These are phyloP conservation scores for Cavia porcellus DNA, from an alignment of 2,113 vertebrate species.

Conservation along the genomic window DNA sequence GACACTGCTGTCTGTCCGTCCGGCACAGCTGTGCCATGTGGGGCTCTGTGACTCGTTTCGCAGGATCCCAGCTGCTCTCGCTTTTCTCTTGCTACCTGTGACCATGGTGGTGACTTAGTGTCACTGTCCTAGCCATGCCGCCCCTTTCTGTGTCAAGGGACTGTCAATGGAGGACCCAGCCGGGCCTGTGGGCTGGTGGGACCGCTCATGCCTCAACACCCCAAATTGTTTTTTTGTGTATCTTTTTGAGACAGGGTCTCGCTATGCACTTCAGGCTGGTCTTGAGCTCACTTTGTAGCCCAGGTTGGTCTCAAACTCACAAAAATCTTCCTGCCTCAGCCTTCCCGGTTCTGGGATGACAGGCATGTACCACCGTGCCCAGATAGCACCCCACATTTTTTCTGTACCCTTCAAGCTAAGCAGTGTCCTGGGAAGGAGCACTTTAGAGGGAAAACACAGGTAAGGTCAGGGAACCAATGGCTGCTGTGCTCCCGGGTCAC, in stretches of 20 bases:
- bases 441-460: rapidly evolving
- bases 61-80: background rate
- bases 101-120: background rate
- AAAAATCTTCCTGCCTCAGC: too few relatives aligned
- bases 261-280: too few relatives aligned
- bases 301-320: too few relatives aligned
- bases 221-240: background rate
- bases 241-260: too few relatives aligned
- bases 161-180: background rate
- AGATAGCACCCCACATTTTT: background rate
- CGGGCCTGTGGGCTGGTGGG: background rate
- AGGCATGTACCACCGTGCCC: too few relatives aligned
- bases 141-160: background rate
- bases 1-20: background rate
- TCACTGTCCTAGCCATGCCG: background rate
- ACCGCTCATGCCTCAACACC: background rate
- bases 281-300: too few relatives aligned
- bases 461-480: background rate
- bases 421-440: background rate
- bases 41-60: background rate
- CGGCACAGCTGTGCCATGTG: rapidly evolving
- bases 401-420: rapidly evolving
- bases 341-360: too few relatives aligned
- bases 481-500: background rate
- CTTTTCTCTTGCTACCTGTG: background rate